Evolutionary conservation across 2,888 invertebrate species (phyloP), one percentile per base, ranked within the genome.

Genomic region (Apamea anceps): DNA sequence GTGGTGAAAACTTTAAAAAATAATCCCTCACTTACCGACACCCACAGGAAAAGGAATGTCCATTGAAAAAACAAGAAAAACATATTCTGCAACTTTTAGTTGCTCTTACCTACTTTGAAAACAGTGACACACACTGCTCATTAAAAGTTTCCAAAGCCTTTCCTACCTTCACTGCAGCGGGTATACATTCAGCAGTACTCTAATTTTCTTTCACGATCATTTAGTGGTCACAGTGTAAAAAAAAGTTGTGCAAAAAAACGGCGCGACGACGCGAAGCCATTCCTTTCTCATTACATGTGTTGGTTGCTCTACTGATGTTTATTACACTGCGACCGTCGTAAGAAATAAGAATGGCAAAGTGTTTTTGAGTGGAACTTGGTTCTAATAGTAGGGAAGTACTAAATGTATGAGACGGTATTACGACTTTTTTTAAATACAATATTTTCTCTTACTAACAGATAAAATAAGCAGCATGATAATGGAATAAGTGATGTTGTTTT

Each of bases 91-190:
- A 63, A 85, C 67, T 81, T 72, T 81, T 57, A 81, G 62, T 81
- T 81, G 37, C 72, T 72, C 67, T 62, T 62, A 45, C 72, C 37
- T 72, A 80, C 72, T 85, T 63, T 42, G 67, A 81, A 71, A 77
- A 86, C 77, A 83, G 15, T 66, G 72, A 70, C 85, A 85, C 80
- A 79, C 60, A 84, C 80, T 74, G 75, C 87, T 85, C 85, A 87
- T 85, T 85, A 85, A 87, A 85, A 87, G 70, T 87, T 85, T 67
- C 37, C 63, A 79, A 87, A 79, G 73, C 75, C 66, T 65, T 79
- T 73, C 15, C 45, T 71, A 84, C 85, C 85, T 85, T 60, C 51
- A 72, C 65, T 37, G 45, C 25, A 72, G 32, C 45, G 32, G 72
- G 71, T 85, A 54, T 65, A 79, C 62, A 84, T 76, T 75, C 75